Base-by-base conservation (phyloP, 2,113 vertebrate species). In the Thermophis baileyi region DNA sequence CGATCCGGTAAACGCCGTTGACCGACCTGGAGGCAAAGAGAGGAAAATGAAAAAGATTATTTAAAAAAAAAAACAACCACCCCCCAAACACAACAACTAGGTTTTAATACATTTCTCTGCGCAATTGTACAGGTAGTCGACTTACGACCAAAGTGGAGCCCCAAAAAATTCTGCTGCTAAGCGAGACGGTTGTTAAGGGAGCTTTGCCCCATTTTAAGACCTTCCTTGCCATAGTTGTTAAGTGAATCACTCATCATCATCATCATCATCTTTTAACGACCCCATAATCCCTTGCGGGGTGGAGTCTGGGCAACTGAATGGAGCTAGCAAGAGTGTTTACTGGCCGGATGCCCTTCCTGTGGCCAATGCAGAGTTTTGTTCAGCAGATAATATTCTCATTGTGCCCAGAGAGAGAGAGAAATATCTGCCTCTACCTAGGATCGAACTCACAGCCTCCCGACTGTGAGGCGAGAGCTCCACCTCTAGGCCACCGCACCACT, bases 1-100 rank as follows among this genome's bases (percentile, higher is more conserved):
- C 99, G 2, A 99, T 99, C 92, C 99, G 97, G 96, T 99, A 99
- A 2, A 99, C 99, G 0, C 99, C 99, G 4, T 99, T 99, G 81
- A 99, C 99, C 6, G 99, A 99, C 99, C 99, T 99, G 94, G 0
- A 0, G 90, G 89, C 93, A 91, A 49, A 54, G 91, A 94, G 93
- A 30, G 0, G n/a, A 1, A 0, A 22, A 69, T 85, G 92, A 3
- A 25, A 0, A 85, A 6, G 53, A 27, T 47, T 8, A 4, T 9
- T 92, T 24, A 5, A 46, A 20, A 50, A n/a, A 3, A 11, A 57
- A 9, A 25, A 57, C 6, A 7, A 22, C 20, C 54, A 4, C 2
- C 50, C 12, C 10, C 8, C 4, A 18, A 53, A 57, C 6, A 24
- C 10, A 27, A 63, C 3, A 3, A 4, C 27, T 63, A 10, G 57